phyloP scores from a whole-genome alignment of 1,140 invertebrate genomes.

The Atta texana region DNA sequence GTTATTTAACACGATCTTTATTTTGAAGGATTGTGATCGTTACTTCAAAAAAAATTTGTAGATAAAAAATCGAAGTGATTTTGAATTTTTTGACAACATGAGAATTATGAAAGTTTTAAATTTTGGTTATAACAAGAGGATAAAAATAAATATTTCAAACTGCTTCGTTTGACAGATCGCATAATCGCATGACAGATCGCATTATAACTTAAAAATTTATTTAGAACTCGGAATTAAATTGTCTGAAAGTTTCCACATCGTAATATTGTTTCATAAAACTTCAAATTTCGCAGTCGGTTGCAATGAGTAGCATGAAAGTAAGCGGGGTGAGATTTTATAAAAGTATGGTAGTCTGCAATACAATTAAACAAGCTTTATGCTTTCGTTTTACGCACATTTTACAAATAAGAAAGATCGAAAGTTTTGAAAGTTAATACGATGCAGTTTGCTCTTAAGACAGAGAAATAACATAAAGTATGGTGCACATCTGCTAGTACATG shows the following conservation, averaged over 20 bases:
- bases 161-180: background rate
- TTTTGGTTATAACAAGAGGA: background rate
- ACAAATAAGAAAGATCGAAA: background rate
- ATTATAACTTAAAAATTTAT: background rate
- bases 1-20: too few relatives aligned
- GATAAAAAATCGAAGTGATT: too few relatives aligned
- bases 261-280: constrained; percentile 32
- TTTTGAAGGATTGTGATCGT: too few relatives aligned
- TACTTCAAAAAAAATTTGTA: too few relatives aligned
- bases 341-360: background rate
- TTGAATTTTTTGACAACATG: too few relatives aligned
- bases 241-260: constrained; percentile 11
- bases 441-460: background rate
- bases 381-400: background rate
- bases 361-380: background rate
- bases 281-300: constrained; percentile 26
- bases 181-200: background rate
- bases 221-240: constrained; percentile 25
- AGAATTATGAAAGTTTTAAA: background rate
- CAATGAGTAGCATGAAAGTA: background rate
- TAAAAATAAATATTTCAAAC: constrained; percentile 15
- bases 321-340: background rate
- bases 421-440: background rate
- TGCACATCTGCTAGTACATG: background rate
- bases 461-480: background rate